phyloP scores from a whole-genome alignment of 1,140 invertebrate genomes.

The Drosophila hydei region DNA sequence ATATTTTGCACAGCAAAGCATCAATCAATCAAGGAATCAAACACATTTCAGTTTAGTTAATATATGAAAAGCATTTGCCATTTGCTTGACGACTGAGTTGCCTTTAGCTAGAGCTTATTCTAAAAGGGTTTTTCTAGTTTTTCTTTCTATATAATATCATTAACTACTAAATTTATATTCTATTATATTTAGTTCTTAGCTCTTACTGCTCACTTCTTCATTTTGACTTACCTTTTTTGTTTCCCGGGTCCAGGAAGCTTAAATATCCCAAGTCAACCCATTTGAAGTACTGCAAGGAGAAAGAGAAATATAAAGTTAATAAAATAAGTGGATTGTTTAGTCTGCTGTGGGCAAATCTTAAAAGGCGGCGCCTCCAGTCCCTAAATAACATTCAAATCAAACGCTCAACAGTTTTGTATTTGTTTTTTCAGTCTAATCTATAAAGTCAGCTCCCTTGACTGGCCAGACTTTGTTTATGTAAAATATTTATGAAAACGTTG shows the following conservation, averaged over 20 bases:
- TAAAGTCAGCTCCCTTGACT: not conserved
- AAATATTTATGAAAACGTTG: conserved; percentile 10
- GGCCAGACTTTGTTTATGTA: conserved; percentile 27
- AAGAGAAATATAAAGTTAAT: not conserved
- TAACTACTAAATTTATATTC: not conserved
- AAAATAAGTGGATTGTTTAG: conserved; percentile 16
- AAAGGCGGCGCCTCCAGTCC: conserved; percentile 20
- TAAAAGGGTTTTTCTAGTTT: not conserved
- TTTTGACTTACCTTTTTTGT: conserved; percentile 77
- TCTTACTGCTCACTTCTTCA: no score
- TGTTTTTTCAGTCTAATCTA: conserved; percentile 15
- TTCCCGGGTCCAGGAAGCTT: conserved; percentile 83
- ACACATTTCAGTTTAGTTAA: conserved; percentile 28
- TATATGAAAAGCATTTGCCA: not conserved
- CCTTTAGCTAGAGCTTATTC: not conserved
- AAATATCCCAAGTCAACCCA: conserved; percentile 83
- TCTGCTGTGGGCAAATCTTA: conserved; percentile 1
- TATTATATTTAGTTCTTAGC: not conserved
- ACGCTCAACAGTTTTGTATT: conserved; percentile 34
- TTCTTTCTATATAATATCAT: not conserved
- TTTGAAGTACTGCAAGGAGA: conserved; percentile 79
- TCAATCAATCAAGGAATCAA: conserved; percentile 59
- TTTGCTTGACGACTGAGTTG: not conserved
- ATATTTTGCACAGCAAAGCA: conserved; percentile 36
- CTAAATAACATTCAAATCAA: not conserved